Conservation (phyloP, 2,888 invertebrate genomes). For the Allacma fusca region DNA sequence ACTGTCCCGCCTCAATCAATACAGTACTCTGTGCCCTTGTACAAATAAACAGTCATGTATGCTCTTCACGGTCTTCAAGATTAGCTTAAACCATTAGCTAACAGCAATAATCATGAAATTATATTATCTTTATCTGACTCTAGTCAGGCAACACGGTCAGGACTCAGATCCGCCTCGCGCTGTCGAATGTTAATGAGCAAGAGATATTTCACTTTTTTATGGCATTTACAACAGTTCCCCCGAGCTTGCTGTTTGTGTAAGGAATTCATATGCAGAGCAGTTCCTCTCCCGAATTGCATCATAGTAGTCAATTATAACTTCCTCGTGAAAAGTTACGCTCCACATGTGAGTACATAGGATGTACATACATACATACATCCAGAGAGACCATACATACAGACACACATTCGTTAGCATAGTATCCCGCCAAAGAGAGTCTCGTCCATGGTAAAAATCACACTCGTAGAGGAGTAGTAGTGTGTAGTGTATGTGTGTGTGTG, state of each 20-base stretch:
- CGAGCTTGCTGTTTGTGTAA: slow-evolving; percentile 1
- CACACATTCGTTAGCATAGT: too few species aligned
- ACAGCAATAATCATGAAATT: slow-evolving; percentile 14
- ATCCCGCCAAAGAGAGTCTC: too few species aligned
- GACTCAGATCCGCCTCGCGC: not conserved
- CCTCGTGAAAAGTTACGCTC: not conserved
- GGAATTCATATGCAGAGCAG: slow-evolving; percentile 12
- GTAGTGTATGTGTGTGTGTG: too few species aligned
- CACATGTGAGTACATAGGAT: not conserved
- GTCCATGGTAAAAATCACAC: too few species aligned
- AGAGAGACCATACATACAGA: too few species aligned
- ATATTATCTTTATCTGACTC: slow-evolving; percentile 6
- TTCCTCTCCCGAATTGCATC: not conserved
- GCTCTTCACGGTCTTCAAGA: not conserved
- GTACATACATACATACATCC: not conserved
- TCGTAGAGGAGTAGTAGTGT: too few species aligned
- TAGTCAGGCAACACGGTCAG: not conserved
- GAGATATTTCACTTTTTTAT: slow-evolving; percentile 11
- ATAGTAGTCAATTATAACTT: slow-evolving; percentile 1
- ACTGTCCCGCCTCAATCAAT: slow-evolving; percentile 21
- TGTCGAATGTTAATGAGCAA: slow-evolving; percentile 11
- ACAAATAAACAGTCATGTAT: slow-evolving; percentile 23
- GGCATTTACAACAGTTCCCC: slow-evolving; percentile 6
- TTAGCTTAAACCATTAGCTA: slow-evolving; percentile 4
- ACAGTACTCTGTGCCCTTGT: not conserved